These are phyloP conservation scores for Protomyctophum bolini DNA, from an alignment of 2,113 vertebrate species.

Conservation along the genomic window DNA sequence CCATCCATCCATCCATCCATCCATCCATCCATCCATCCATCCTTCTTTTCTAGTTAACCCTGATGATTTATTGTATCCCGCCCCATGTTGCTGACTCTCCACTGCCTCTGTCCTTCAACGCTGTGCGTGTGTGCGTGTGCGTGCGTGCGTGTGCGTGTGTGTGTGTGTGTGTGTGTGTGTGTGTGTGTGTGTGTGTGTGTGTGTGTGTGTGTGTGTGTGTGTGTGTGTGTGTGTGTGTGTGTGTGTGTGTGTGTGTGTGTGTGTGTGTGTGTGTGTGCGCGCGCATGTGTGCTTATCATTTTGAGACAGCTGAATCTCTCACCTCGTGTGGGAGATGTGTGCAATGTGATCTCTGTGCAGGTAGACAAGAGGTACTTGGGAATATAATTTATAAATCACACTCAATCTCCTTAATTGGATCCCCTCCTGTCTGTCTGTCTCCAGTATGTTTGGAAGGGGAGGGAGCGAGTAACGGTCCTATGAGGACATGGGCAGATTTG, in stretches of 20 bases:
- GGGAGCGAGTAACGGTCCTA: no score
- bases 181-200: conserved; percentile 15
- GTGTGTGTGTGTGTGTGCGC: conserved; percentile 13
- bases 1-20: background rate
- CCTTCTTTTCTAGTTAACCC: background rate
- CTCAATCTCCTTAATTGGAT: background rate
- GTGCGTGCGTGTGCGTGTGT: conserved; percentile 15
- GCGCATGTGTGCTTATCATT: background rate
- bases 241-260: conserved; percentile 17
- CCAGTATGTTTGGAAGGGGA: background rate
- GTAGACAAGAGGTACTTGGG: background rate
- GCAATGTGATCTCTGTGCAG: background rate
- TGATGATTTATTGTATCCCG: conserved; percentile 41
- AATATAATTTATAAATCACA: background rate
- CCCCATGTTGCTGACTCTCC: background rate
- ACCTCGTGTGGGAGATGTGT: background rate
- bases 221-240: background rate
- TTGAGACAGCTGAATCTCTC: background rate
- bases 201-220: conserved; percentile 15
- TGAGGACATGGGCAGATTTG: no score
- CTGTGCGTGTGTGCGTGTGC: conserved; percentile 12
- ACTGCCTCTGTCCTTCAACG: conserved; percentile 16
- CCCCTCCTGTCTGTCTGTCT: background rate
- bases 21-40: conserved; percentile 22
- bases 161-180: conserved; percentile 13